Percentiles rank a stretch among this genome's conserved stretches.
phyloP scores from a whole-genome alignment of 2,888 invertebrate species.

The Troilus luridus region DNA sequence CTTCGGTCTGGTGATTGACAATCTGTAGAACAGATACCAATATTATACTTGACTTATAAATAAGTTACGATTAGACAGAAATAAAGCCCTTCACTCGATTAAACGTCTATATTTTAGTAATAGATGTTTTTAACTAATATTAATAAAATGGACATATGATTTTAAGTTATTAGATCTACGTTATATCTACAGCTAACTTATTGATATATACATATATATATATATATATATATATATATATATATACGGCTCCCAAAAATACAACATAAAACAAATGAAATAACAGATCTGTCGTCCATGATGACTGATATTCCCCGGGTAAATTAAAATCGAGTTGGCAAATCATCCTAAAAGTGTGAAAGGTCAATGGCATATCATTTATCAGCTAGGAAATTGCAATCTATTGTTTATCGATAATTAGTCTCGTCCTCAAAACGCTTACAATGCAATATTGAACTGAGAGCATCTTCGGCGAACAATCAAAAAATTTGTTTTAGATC shows the following conservation, averaged over 20 bases:
- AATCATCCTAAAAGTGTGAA: not conserved
- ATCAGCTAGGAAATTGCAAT: conserved; percentile 2
- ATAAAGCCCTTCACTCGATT: no score
- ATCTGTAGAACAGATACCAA: no score
- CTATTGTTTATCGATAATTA: not conserved
- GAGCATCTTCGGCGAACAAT: not conserved
- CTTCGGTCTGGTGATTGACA: no score
- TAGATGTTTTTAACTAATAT: no score
- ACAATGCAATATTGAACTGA: not conserved
- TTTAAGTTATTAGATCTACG: no score
- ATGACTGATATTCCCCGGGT: not conserved
- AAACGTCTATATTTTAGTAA: no score
- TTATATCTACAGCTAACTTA: no score
- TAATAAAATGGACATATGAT: no score
- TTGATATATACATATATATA: no score
- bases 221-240: no score
- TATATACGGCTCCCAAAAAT: not conserved
- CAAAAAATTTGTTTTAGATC: not conserved
- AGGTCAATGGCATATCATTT: conserved; percentile 5
- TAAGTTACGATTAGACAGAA: no score
- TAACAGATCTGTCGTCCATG: not conserved
- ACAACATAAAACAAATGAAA: not conserved
- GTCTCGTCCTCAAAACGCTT: not conserved
- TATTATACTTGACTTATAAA: no score
- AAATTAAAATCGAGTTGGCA: not conserved